Base-by-base conservation (phyloP, 1,140 invertebrate genomes). In the Procambarus clarkii region DNA sequence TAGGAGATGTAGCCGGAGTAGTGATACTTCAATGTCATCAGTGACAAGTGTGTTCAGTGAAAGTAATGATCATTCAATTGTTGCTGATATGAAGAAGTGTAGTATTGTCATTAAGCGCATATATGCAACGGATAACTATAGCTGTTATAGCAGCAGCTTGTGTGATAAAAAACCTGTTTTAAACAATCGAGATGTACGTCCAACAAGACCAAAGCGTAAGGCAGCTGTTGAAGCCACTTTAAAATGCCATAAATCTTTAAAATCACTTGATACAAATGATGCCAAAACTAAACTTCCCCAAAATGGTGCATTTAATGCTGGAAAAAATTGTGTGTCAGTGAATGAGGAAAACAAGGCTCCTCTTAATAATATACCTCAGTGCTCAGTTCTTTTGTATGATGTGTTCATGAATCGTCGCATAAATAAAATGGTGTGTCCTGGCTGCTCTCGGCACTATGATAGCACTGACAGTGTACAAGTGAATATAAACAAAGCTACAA, bases 31-130 rank as follows among this genome's bases (percentile, higher is more conserved):
- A 7, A 44, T 50, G 13, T 83, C 81, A 80, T 46, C 64, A 54
- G 79, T 64, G 18, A 34, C 45, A 15, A 79, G 74, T 60, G 4
- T 79, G 24, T 9, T 45, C 24, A 85, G 58, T 77, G 82, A 85
- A 54, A 58, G 74, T 18, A 78, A 69, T 84, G 82, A 85, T 69
- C 77, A 60, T 50, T 46, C 76, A 48, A 77, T 80, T n/a, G 54
- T 48, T 45, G 58, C 80, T 64, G 76, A 91, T n/a, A 69, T 91
- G 18, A 91, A 91, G 78, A 91, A 91, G 80, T 91, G 89, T 50
- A 91, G 89, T 69, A 91, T 91, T 80, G 89, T 91, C 46, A 91
- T 91, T 34, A 91, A 91, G 64, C 89, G 89, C 21, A 91, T 91
- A 58, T 86, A 91, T 64, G 85, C 82, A 69, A 74, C 74, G 24